Conservation (phyloP, 2,888 invertebrate genomes). For the Agonopterix subpropinquella region DNA sequence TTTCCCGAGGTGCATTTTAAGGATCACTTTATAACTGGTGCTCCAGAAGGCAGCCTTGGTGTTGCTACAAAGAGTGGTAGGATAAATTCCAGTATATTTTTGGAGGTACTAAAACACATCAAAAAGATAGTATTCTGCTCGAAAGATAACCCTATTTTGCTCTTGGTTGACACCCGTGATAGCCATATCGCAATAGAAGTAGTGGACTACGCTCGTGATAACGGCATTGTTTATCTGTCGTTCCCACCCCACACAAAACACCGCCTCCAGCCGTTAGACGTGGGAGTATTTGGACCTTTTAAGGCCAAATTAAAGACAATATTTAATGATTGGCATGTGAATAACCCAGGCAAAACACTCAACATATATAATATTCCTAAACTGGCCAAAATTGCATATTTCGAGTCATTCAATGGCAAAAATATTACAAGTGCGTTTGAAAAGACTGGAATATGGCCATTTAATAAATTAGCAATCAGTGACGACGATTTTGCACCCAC, state of each 20-base stretch:
- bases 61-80: conserved; percentile 16
- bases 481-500: conserved; percentile 17
- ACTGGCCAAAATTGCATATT: conserved; percentile 18
- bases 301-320: conserved; percentile 25
- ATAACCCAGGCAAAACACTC: conserved; percentile 31
- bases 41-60: conserved; percentile 15
- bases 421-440: conserved; percentile 35
- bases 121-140: background rate
- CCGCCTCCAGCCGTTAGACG: conserved; percentile 27
- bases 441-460: conserved; percentile 19
- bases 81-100: conserved; percentile 15
- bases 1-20: conserved; percentile 20
- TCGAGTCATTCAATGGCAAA: conserved; percentile 25
- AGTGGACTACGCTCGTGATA: conserved; percentile 6
- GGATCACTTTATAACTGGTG: conserved; percentile 16
- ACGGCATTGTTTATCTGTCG: conserved; percentile 2
- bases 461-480: conserved; percentile 13
- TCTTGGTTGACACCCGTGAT: conserved; percentile 15
- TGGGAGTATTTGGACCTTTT: conserved; percentile 24
- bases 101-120: conserved; percentile 3
- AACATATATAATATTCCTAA: conserved; percentile 15
- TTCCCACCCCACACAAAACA: conserved; percentile 30
- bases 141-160: conserved; percentile 14
- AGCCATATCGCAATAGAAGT: conserved; percentile 7
- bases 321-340: conserved; percentile 30